Percentiles rank a stretch among this genome's conserved stretches.
Conservation (phyloP, 2,888 invertebrate species). For the Cistogaster globosa region DNA sequence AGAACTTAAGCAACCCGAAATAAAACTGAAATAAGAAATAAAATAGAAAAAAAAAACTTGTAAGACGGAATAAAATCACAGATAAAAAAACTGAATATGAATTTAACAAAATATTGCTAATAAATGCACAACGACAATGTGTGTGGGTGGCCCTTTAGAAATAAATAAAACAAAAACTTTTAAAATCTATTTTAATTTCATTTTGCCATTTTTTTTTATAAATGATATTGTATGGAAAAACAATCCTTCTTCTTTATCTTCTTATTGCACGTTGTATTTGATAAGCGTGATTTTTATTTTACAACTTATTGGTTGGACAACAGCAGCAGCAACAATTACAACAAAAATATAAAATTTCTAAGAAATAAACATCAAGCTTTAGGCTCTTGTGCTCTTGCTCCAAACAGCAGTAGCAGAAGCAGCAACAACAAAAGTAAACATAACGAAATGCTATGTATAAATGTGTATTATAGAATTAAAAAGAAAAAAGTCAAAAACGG, state of each 20-base stretch:
- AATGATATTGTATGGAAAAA: constrained; percentile 47
- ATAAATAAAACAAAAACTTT: constrained; percentile 45
- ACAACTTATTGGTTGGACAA: constrained; percentile 63
- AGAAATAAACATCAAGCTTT: constrained; percentile 60
- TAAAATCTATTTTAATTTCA: constrained; percentile 28
- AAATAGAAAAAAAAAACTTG: background rate
- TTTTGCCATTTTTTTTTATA: constrained; percentile 42
- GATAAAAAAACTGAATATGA: constrained; percentile 34
- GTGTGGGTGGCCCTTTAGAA: constrained; percentile 69
- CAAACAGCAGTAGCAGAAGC: constrained; percentile 14
- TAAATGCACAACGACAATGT: constrained; percentile 43
- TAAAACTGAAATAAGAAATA: background rate
- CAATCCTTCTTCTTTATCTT: constrained; percentile 34
- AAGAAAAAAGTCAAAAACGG: constrained; percentile 27
- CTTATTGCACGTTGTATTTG: constrained; percentile 53
- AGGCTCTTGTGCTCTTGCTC: constrained; percentile 61
- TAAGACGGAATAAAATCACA: constrained; percentile 29
- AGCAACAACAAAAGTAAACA: constrained; percentile 33
- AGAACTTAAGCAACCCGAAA: constrained; percentile 43
- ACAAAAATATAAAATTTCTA: constrained; percentile 56
- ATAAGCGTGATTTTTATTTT: constrained; percentile 64
- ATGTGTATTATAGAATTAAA: constrained; percentile 24
- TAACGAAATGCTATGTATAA: constrained; percentile 30
- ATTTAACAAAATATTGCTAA: constrained; percentile 25
- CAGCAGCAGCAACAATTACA: constrained; percentile 35